Conservation (phyloP, 2,888 invertebrate genomes). For the Quadriops clusia region DNA sequence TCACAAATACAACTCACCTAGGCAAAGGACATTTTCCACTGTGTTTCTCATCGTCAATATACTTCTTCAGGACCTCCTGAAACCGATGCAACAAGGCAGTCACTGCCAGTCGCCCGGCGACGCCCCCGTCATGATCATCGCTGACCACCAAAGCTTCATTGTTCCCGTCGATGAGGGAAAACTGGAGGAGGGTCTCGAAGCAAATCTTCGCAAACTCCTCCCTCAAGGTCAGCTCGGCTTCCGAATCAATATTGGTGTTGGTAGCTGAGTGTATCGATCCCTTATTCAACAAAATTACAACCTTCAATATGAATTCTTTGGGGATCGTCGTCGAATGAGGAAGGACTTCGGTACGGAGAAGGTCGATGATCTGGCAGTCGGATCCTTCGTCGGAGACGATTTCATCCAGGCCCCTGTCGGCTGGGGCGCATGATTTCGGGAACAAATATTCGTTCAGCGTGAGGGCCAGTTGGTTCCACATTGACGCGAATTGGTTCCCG, state of each 20-base stretch:
- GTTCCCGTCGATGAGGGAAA: slow-evolving; percentile 72
- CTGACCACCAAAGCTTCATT: slow-evolving; percentile 34
- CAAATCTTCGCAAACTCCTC: slow-evolving; percentile 95
- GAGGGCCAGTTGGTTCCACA: slow-evolving; percentile 80
- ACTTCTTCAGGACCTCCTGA: slow-evolving; percentile 81
- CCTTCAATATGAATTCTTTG: slow-evolving; percentile 68
- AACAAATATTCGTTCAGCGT: slow-evolving; percentile 89
- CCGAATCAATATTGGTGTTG: slow-evolving; percentile 57
- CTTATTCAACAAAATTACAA: slow-evolving; percentile 72
- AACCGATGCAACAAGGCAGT: slow-evolving; percentile 86
- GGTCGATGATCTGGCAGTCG: slow-evolving; percentile 70
- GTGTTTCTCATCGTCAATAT: slow-evolving; percentile 71
- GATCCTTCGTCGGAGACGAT: slow-evolving; percentile 61
- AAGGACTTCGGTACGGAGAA: slow-evolving; percentile 68
- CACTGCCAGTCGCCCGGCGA: slow-evolving; percentile 69
- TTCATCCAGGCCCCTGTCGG: slow-evolving; percentile 47
- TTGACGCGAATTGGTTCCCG: slow-evolving; percentile 58
- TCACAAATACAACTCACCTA: slow-evolving; percentile 40
- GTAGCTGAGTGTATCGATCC: slow-evolving; percentile 74
- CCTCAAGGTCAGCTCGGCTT: slow-evolving; percentile 67
- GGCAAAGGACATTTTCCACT: slow-evolving; percentile 79
- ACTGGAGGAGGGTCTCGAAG: slow-evolving; percentile 90
- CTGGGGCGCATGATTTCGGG: slow-evolving; percentile 51
- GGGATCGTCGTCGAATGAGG: slow-evolving; percentile 70
- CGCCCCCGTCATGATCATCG: slow-evolving; percentile 25